A percentile compares a stretch with the other conserved stretches of the same genome.
phyloP scores from a whole-genome alignment of 2,888 invertebrate species.

The Calameuta pallipes region DNA sequence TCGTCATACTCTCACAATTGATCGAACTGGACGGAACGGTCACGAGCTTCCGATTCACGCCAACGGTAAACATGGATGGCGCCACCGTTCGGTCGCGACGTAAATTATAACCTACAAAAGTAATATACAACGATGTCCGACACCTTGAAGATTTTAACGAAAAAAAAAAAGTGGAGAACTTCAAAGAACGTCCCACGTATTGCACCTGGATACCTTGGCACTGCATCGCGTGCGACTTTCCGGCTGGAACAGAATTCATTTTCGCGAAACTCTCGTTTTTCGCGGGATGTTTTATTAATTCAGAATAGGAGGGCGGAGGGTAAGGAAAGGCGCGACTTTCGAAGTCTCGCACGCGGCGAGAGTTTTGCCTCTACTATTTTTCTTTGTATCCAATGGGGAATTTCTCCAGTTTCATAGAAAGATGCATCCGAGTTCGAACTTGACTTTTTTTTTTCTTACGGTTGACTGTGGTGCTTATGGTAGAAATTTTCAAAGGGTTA shows the following conservation, averaged over 20 bases:
- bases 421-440: neutral
- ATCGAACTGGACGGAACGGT: neutral
- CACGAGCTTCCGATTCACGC: neutral
- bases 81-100: neutral
- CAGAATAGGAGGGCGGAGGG: neutral
- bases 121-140: neutral
- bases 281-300: neutral
- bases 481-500: neutral
- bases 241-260: neutral
- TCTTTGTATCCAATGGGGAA: neutral
- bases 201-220: neutral
- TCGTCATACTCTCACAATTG: constrained; percentile 5
- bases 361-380: neutral
- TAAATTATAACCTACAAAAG: neutral
- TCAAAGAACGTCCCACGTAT: neutral
- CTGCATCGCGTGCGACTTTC: neutral
- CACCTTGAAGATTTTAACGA: neutral
- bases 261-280: neutral
- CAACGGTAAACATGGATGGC: neutral
- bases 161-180: neutral
- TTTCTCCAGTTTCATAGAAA: neutral
- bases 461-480: neutral
- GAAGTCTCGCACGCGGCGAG: neutral
- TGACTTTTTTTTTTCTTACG: neutral
- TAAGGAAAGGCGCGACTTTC: neutral